A percentile compares a stretch with the other conserved stretches of the same genome.
Evolutionary conservation across 1,140 invertebrate species (phyloP).

Genomic region (Listronotus oregonensis): DNA sequence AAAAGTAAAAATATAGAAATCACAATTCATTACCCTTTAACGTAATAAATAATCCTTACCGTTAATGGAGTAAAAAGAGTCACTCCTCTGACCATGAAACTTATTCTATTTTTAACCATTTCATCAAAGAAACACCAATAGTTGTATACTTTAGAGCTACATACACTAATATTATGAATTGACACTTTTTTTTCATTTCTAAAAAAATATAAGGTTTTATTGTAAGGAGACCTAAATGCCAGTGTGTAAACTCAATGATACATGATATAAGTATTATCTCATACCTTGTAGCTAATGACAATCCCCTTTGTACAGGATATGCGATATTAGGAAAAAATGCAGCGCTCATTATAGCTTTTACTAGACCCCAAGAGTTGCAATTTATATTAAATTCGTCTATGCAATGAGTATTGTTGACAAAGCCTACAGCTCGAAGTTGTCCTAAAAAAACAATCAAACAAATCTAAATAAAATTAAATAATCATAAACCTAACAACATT

Average conservation of each 20-base stretch:
- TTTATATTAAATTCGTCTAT: conserved; percentile 81
- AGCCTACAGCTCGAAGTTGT: conserved; percentile 82
- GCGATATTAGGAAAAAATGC: conserved; percentile 90
- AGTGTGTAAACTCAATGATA: too few species aligned
- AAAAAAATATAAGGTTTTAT: conserved; percentile 8
- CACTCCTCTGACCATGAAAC: conserved; percentile 54
- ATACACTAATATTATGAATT: conserved; percentile 39
- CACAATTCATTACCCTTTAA: too few species aligned
- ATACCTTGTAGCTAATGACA: conserved; percentile 45
- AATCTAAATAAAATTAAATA: too few species aligned
- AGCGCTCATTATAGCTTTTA: conserved; percentile 86
- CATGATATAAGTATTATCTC: not conserved
- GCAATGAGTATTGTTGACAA: conserved; percentile 77
- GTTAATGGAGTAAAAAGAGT: conserved; percentile 80
- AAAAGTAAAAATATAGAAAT: too few species aligned
- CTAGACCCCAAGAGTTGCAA: conserved; percentile 88
- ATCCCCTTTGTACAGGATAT: conserved; percentile 49
- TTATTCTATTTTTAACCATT: conserved; percentile 38
- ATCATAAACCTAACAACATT: too few species aligned
- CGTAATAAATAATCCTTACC: conserved; percentile 63
- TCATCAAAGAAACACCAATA: conserved; percentile 45
- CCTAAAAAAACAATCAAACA: conserved; percentile 53
- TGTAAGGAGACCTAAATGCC: too few species aligned
- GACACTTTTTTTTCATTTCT: conserved; percentile 41
- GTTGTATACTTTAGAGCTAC: conserved; percentile 24